A percentile compares a stretch with the other conserved stretches of the same genome.
Conservation (phyloP, 2,113 vertebrate genomes). For the Pomatorhinus ruficollis region DNA sequence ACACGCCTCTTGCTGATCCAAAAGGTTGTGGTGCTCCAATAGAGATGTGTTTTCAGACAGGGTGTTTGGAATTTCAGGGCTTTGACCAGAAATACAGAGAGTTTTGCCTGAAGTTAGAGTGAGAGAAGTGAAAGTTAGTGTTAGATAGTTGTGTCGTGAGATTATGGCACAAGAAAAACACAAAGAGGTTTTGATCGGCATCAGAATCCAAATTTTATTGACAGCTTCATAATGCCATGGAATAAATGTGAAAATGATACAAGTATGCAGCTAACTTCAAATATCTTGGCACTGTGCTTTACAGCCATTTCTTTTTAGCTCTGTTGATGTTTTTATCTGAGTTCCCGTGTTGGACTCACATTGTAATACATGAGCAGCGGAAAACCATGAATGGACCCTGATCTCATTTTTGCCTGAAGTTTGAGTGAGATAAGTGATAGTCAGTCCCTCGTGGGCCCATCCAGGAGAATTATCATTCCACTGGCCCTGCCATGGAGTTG, state of each 20-base stretch:
- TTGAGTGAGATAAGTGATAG: background rate
- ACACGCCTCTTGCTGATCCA: background rate
- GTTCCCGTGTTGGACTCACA: background rate
- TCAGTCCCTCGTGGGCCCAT: background rate
- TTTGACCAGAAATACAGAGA: background rate
- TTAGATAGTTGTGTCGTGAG: background rate
- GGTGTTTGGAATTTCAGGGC: background rate
- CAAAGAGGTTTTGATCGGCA: background rate
- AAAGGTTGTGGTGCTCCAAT: background rate
- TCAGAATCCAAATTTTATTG: background rate
- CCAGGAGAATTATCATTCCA: background rate
- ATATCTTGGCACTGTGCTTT: background rate
- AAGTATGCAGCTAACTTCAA: background rate
- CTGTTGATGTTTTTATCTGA: background rate
- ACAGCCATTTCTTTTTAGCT: background rate
- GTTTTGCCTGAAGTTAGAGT: background rate
- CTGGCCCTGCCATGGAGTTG: background rate
- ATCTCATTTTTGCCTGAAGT: background rate
- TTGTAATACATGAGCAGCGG: background rate
- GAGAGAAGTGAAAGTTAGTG: background rate
- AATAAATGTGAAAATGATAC: background rate
- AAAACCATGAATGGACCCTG: background rate
- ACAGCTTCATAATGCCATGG: background rate
- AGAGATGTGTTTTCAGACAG: background rate
- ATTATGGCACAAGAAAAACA: background rate